Conservation (phyloP, 2,888 invertebrate genomes). For the Yponomeuta cagnagella region DNA sequence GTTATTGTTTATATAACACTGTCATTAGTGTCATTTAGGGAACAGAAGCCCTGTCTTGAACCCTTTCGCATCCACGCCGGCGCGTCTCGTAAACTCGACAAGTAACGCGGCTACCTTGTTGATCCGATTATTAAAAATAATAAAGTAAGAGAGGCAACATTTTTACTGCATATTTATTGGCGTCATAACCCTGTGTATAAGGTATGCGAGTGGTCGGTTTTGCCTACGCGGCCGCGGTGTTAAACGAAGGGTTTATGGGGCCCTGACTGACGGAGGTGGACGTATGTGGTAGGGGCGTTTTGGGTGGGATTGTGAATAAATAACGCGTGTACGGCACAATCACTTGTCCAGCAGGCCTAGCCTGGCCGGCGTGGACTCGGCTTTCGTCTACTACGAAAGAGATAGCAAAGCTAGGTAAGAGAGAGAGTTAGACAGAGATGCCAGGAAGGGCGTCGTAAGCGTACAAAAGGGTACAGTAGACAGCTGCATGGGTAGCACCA, state of each 20-base stretch:
- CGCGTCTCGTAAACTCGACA: slow-evolving; percentile 17
- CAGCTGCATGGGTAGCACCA: no score
- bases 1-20: no score
- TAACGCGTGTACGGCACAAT: neutral
- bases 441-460: no score
- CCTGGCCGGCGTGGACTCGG: no score
- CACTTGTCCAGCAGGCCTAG: no score
- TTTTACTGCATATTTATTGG: slow-evolving; percentile 18
- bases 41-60: neutral
- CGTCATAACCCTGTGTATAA: slow-evolving; percentile 10
- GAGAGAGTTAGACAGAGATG: no score
- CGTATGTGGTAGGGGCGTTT: neutral
- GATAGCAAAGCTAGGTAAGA: no score
- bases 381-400: no score
- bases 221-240: slow-evolving; percentile 18
- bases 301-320: neutral
- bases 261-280: neutral
- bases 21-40: neutral
- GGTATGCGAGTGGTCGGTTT: slow-evolving; percentile 15
- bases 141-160: neutral
- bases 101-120: slow-evolving; percentile 17
- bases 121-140: slow-evolving; percentile 16
- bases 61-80: slow-evolving; percentile 5
- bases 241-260: slow-evolving; percentile 3
- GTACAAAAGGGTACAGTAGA: no score